Evolutionary conservation across 1,140 invertebrate species (phyloP).

Genomic region (Drosophila kohkoa): DNA sequence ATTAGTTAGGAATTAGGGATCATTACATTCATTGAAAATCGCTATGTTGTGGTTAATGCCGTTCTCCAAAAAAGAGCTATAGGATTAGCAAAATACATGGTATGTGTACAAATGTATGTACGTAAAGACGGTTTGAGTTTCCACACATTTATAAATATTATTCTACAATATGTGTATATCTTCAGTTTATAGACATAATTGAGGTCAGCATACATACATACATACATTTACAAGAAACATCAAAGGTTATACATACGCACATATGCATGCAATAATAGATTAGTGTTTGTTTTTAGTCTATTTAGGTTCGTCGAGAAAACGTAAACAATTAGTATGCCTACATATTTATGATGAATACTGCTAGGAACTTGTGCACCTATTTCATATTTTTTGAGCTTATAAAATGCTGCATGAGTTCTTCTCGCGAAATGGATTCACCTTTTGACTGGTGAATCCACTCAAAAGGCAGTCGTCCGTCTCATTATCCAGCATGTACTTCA

Average conservation of each 20-base stretch:
- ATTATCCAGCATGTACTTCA: constrained; percentile 96
- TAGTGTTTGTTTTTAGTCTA: constrained; percentile 39
- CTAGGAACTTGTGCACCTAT: constrained; percentile 54
- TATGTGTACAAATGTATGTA: constrained; percentile 62
- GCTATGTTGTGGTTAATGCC: constrained; percentile 16
- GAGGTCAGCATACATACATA: constrained; percentile 69
- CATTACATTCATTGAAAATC: constrained; percentile 42
- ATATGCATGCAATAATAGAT: constrained; percentile 43
- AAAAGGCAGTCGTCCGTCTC: constrained; percentile 97
- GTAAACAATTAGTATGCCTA: constrained; percentile 46
- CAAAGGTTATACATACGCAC: constrained; percentile 67
- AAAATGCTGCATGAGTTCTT: constrained; percentile 96
- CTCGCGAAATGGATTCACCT: constrained; percentile 98
- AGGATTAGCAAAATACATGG: constrained; percentile 77
- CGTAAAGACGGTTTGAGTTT: constrained; percentile 67
- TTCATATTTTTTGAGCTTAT: constrained; percentile 84
- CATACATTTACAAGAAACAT: constrained; percentile 64
- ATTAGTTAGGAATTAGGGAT: constrained; percentile 17
- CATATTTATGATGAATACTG: constrained; percentile 63
- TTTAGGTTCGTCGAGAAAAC: constrained; percentile 43
- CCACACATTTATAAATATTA: constrained; percentile 41
- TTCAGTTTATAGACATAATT: constrained; percentile 82
- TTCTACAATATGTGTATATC: constrained; percentile 53
- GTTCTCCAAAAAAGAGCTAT: constrained; percentile 76
- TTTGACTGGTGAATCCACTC: constrained; percentile 97